Evolutionary conservation across 2,888 invertebrate genomes (phyloP), one percentile per base, ranked within the genome.

Genomic region (Prosopocoilus inquinatus): DNA sequence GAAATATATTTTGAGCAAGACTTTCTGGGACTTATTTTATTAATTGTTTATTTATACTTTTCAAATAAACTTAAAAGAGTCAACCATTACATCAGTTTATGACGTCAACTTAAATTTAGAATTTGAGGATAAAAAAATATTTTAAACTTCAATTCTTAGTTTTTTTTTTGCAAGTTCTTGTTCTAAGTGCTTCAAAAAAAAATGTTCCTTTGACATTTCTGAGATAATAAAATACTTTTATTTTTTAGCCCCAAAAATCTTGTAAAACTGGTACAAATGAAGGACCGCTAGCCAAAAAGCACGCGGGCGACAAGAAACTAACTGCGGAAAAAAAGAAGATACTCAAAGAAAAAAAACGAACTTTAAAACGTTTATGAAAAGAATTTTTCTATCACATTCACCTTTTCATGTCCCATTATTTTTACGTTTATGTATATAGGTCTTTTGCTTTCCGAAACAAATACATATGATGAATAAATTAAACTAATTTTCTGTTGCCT

Each of bases 281-380:
- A 64, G 91, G 88, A 38, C 91, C 93, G 47, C 80, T 86, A 71
- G 88, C 91, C 50, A 92, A 93, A 80, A 92, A 91, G 75, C 91
- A 90, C 76, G 91, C 89, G n/a, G 86, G 88, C 54, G 90, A 89
- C 71, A 90, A 87, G 78, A 89, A 87, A 80, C 75, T 84, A 53
- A 74, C 85, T 9, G 85, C 87, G 16, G 88, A 88, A 66, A 88
- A 87, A 74, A 87, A 88, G 71, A 87, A 88, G 73, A 80, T 87
- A 67, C 78, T 88, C 67, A 91, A 90, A 79, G 91, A 92, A 70
- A 91, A 91, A 77, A 92, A 90, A 76, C 85, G 90, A 77, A 90
- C 90, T 64, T 81, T 92, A 53, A 92, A 92, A 78, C 82, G 92
- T 80, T 88, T 92, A 85, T 92, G 89, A 91, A 69, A 51, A 36